These are phyloP conservation scores for Corythucha ciliata DNA, from an alignment of 2,888 invertebrate species.

Conservation along the genomic window DNA sequence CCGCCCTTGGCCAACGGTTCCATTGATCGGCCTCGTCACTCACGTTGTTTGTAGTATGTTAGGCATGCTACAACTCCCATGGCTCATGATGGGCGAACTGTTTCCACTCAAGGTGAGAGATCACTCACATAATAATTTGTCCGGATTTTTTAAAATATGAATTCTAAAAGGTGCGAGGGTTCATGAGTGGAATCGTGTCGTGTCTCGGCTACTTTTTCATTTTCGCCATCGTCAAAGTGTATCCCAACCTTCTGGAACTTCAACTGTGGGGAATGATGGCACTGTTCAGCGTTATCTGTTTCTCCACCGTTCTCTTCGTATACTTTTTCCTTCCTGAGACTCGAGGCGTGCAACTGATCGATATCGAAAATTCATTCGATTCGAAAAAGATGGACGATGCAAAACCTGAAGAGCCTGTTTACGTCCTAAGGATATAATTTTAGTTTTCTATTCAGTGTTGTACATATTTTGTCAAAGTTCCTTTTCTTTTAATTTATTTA, in stretches of 20 bases:
- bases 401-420: conserved; percentile 26
- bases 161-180: conserved; percentile 46
- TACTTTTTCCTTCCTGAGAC: conserved; percentile 57
- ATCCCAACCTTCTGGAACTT: conserved; percentile 47
- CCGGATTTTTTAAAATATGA: neutral
- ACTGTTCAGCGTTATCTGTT: conserved; percentile 52
- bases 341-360: conserved; percentile 55
- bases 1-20: conserved; percentile 41
- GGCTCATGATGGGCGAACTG: conserved; percentile 65
- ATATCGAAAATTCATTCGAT: conserved; percentile 49
- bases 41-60: conserved; percentile 66
- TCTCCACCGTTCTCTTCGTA: conserved; percentile 53
- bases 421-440: conserved; percentile 26
- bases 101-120: conserved; percentile 52
- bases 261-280: conserved; percentile 53
- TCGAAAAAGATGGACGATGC: conserved; percentile 8
- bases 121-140: neutral
- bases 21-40: conserved; percentile 52
- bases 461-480: too few species aligned
- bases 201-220: conserved; percentile 60
- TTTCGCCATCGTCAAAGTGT: conserved; percentile 61
- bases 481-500: too few species aligned
- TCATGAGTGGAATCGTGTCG: conserved; percentile 60
- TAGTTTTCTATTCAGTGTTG: too few species aligned
- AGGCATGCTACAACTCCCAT: conserved; percentile 62